phyloP scores from a whole-genome alignment of 2,888 invertebrate species.

The Teleogryllus oceanicus region DNA sequence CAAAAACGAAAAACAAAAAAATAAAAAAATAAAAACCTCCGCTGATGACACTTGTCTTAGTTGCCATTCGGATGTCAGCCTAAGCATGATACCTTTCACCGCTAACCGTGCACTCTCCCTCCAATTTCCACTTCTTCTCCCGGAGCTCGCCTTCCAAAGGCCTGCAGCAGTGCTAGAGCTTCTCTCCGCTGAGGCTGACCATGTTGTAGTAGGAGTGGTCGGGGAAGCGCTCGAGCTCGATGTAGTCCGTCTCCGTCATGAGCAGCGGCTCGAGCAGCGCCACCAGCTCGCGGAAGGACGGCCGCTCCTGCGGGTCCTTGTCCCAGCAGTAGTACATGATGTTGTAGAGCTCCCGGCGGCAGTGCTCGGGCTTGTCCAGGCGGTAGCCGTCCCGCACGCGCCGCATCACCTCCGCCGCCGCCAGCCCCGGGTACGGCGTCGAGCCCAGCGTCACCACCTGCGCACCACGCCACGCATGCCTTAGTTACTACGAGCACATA shows the following conservation, averaged over 20 bases:
- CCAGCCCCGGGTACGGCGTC: constrained; percentile 90
- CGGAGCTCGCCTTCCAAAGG: not conserved
- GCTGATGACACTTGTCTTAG: too few relatives aligned
- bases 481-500: too few relatives aligned
- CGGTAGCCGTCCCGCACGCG: constrained; percentile 71
- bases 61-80: too few relatives aligned
- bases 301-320: constrained; percentile 75
- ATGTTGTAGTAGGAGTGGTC: constrained; percentile 90
- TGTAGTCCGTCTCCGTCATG: constrained; percentile 88
- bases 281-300: constrained; percentile 79
- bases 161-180: constrained; percentile 51
- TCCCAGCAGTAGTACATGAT: constrained; percentile 97
- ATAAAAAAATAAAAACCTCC: too few relatives aligned
- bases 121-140: too few relatives aligned
- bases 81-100: too few relatives aligned
- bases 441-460: constrained; percentile 57
- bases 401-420: constrained; percentile 86
- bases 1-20: too few relatives aligned
- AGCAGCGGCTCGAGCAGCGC: constrained; percentile 76
- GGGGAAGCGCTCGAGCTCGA: constrained; percentile 86
- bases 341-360: constrained; percentile 85
- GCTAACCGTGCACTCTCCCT: too few relatives aligned
- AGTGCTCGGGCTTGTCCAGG: constrained; percentile 89
- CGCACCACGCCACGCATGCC: too few relatives aligned
- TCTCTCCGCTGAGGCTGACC: constrained; percentile 80